Base-by-base conservation (phyloP, 2,888 invertebrate species). In the Mongoloraphidia duomilia region DNA sequence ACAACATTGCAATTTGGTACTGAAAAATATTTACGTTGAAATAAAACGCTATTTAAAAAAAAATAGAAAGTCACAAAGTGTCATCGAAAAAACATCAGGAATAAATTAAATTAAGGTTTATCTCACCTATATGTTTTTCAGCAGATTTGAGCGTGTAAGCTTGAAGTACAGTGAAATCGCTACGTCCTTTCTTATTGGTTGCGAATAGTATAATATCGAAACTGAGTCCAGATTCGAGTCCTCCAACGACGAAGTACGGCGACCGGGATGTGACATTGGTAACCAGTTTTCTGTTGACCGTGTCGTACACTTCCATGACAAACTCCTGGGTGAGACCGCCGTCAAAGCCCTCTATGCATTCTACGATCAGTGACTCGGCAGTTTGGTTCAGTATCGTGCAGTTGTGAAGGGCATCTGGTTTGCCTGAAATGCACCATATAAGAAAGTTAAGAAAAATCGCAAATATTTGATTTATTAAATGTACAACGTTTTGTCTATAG, bases 301-400 rank as follows among this genome's bases (percentile, higher is more conserved):
- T 63, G 59, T 74, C 72, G 66, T 75, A 77, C 52, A 84, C 78
- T 66, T 84, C 82, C 71, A 84, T 78, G 56, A 80, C 74, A 66
- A 84, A 85, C 63, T 76, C 76, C 65, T 84, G 84, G 52, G 76
- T 75, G 51, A 85, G 69, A 41, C 85, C 85, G 12, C 85, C 85
- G 64, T 85, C 81, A 66, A 84, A 85, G 50, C 84, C 84, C 61
- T 82, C 82, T 26, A 74, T 66, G 65, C 85, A 86, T 64, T 82
- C 82, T 54, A 84, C 78, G 65, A 78, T 76, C 57, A 86, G 67
- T 34, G 82, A 78, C 56, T 80, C 80, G 50, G 79, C 76, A 34
- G 84, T 84, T 65, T 82, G 81, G 68, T 85, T 86, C 53, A 78
- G 70, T 55, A 84, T 74, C 48, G 80, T 78, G 66, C 85, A 86